Evolutionary conservation across 2,888 invertebrate species (phyloP).

Genomic region (Cryptophagus acutangulus): DNA sequence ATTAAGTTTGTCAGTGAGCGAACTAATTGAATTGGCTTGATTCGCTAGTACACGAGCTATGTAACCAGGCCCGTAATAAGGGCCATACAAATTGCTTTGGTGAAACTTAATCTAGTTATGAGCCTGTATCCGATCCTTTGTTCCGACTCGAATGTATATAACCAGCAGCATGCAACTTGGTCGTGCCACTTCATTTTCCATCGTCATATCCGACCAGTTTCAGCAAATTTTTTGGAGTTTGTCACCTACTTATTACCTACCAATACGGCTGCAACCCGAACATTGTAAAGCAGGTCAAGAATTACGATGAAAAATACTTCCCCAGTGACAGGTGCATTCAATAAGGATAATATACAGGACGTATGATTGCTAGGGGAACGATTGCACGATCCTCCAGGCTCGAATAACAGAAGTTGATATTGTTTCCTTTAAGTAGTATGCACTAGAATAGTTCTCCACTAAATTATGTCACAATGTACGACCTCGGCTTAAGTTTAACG

Average conservation of each 20-base stretch:
- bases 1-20: constrained; percentile 44
- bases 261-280: not conserved
- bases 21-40: constrained; percentile 45
- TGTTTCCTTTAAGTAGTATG: constrained; percentile 1
- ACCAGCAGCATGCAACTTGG: not conserved
- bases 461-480: too few relatives aligned
- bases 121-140: constrained; percentile 38
- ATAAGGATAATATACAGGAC: constrained; percentile 1
- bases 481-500: too few relatives aligned
- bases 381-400: not conserved
- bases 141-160: constrained; percentile 30
- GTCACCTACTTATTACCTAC: constrained; percentile 1
- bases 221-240: too few relatives aligned
- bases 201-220: not conserved
- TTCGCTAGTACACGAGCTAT: constrained; percentile 42
- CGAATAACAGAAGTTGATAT: not conserved
- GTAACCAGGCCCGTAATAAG: constrained; percentile 43
- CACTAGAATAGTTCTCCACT: too few relatives aligned
- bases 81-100: constrained; percentile 45
- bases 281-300: not conserved
- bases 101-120: constrained; percentile 43
- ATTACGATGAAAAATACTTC: not conserved
- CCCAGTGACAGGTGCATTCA: not conserved
- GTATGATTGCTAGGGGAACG: not conserved
- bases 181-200: not conserved